Base-by-base conservation (phyloP, 2,888 invertebrate species). In the Monopis laevigella region DNA sequence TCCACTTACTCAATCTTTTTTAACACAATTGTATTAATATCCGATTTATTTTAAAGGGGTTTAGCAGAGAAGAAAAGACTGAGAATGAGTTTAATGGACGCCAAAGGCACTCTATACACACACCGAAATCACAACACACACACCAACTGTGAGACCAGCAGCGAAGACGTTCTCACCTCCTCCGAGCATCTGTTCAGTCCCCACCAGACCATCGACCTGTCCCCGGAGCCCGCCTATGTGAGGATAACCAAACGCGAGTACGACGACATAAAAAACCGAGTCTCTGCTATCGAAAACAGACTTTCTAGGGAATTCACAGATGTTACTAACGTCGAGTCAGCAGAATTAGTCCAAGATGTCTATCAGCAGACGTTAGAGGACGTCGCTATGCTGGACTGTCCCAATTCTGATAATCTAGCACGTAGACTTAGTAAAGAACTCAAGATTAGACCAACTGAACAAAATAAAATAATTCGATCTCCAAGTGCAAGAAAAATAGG, bases 401-500 rank as follows among this genome's bases (percentile, higher is more conserved):
- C 84, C 0, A 85, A 82, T 1, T 86, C 89, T 0, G 90, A 91
- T 54, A 85, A 88, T 46, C 66, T 92, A 45, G 90, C 90, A 2
- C 84, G 85, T 44, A 78, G 87, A 44, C 66, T 92, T 29, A 88
- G 89, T 51, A 85, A 86, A 54, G 90, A 90, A 59, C 61, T 92
- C 32, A 89, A 89, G 59, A 91, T 91, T 42, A 73, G 90, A 43
- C 84, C 86, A 32, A 88, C 86, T 44, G 80, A 82, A 24, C 88
- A 90, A 52, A 82, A 86, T 39, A 87, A 87, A 55, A 83, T 90
- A 5, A 88, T 91, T 45, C 71, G 90, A 48, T 92, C 92, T 0
- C 92, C 92, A 1, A 92, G 91, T 59, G 91, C 90, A 1, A 80
- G 92, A 39, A 92, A 90, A 81, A 92, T 92, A 44, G 91, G 91